Evolutionary conservation across 1,140 invertebrate species (phyloP), one percentile per base, ranked within the genome.

Genomic region (Calephelis nemesis): DNA sequence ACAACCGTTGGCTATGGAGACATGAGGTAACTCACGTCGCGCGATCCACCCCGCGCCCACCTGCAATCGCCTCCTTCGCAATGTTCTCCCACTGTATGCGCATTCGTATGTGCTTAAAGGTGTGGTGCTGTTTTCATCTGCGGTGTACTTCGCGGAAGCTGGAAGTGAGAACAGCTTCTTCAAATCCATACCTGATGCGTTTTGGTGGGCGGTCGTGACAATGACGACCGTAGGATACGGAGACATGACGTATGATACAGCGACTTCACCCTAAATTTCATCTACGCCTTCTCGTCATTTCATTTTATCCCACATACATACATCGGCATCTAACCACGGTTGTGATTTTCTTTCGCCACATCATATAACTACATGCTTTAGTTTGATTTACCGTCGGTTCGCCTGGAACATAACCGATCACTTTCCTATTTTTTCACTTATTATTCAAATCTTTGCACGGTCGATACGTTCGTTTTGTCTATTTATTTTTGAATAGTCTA

Each of bases 171-270:
- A 99, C 94, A 99, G 98, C 84, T 97, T 98, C 95, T 99, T 99
- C 96, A 98, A 98, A 95, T 98, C 97, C 93, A 99, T 99, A 94
- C 97, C 97, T 88, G 96, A 97, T 93, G 97, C 98, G 91, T 99
- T 99, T 95, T 99, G 98, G 98, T 99, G 98, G 98, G 97, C 97
- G 90, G 98, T 99, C 91, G 98, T 99, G 92, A 99, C 98, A 92
- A 99, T 99, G 98, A 97, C 98, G 93, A 99, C 98, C 93, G 98
- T 99, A 93, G 98, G 98, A 93, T 99, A 99, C 95, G 99, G 99
- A 94, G 99, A 99, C 94, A 99, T 99, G 98, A 98, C 97, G 96
- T 97, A 97, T 96, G 96, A 95, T 95, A 84, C 84, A 85, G 83
- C 78, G 83, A 87, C 81, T 82, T 85, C 85, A 86, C 74, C 81